Evolutionary conservation across 2,888 invertebrate species (phyloP), one percentile per base, ranked within the genome.

Genomic region (Holacanthella duospinosa): DNA sequence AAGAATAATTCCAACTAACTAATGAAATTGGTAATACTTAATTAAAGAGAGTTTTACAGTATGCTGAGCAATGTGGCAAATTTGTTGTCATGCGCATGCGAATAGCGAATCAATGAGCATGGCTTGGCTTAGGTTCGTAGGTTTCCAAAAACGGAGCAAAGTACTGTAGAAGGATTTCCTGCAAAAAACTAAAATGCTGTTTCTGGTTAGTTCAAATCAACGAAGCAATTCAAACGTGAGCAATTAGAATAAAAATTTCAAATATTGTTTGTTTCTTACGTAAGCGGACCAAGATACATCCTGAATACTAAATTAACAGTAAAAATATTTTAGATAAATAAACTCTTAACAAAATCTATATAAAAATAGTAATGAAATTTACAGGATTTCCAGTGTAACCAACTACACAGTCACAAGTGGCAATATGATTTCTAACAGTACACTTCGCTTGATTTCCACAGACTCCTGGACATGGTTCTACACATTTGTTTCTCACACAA

Each of bases 361-460:
- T n/a, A n/a, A n/a, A n/a, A n/a, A n/a, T n/a, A n/a, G n/a, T n/a
- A n/a, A n/a, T n/a, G n/a, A n/a, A n/a, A 36, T 16, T 36, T 36
- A 36, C 36, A 6, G 89, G 89, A 81, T 90, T 88, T 70, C 90
- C 90, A 54, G 85, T 85, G 77, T 83, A 86, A 63, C 86, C 87
- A 61, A 78, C 77, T 72, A 82, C 53, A 62, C 74, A 74, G 25
- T 71, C 69, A 59, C 74, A 74, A 29, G 29, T 28, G 43, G 63
- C 62, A 12, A 63, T 54, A 24, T 67, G 67, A 55, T 67, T 67
- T 48, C 59, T 65, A 2, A 91, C 89, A 54, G 84, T 83, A 75
- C 93, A 93, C 75, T 88, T 86, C 1, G 92, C 86, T 75, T 79
- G 78, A 9, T 74, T 69, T 1, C 79, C 80, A 69, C 80, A 83